Conservation (phyloP, 2,113 vertebrate genomes). For the Mystacornis crossleyi region DNA sequence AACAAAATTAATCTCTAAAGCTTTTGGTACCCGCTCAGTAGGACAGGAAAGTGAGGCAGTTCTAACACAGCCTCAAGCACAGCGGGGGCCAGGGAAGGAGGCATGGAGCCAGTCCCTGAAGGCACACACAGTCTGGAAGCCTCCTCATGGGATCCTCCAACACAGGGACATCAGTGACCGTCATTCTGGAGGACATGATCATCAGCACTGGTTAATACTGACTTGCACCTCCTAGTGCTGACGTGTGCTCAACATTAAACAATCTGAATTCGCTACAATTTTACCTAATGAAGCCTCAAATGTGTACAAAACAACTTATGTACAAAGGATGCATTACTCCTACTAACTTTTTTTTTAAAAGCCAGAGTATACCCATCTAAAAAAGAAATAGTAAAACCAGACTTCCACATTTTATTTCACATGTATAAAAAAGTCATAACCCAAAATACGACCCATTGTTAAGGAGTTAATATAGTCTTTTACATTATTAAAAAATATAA, state of each 20-base stretch:
- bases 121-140: not conserved
- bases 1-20: not conserved
- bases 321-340: not conserved
- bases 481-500: not conserved
- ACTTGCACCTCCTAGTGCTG: not conserved
- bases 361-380: not conserved
- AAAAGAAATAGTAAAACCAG: not conserved
- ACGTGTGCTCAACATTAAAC: not conserved
- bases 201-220: not conserved
- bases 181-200: not conserved
- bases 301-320: not conserved
- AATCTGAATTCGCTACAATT: not conserved
- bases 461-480: not conserved
- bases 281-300: not conserved
- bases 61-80: not conserved
- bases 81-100: not conserved
- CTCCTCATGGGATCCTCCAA: not conserved
- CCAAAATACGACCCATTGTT: not conserved
- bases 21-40: not conserved
- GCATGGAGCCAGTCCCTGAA: not conserved
- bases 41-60: not conserved
- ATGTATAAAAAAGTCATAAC: not conserved
- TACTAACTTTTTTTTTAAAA: not conserved
- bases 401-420: not conserved
- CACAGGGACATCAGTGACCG: not conserved